Evolutionary conservation across 2,113 vertebrate species (phyloP).

Genomic region (Erinaceus europaeus): DNA sequence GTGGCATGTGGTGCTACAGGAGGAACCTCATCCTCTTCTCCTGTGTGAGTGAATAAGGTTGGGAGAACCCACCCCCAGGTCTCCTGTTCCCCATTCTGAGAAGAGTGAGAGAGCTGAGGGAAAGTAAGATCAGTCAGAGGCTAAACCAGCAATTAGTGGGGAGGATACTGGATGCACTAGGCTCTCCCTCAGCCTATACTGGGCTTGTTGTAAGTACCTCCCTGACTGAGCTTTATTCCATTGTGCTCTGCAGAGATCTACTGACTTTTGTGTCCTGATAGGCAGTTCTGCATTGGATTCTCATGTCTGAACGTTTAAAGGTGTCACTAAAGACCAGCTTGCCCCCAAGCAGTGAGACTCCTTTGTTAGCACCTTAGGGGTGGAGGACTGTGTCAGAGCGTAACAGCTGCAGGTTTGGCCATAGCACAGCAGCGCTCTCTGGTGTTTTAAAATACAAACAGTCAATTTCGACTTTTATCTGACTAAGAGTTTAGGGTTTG

Average conservation of each 20-base stretch:
- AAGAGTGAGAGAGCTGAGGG: background rate
- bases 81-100: no score
- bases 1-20: background rate
- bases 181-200: background rate
- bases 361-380: fast-evolving
- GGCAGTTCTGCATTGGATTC: background rate
- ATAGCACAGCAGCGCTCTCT: slow-evolving; percentile 8
- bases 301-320: background rate
- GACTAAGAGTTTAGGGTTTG: background rate
- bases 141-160: background rate
- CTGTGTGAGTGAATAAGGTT: background rate
- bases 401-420: background rate
- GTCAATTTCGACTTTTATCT: no score
- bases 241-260: background rate
- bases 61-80: background rate
- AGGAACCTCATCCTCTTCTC: background rate
- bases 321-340: background rate
- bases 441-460: background rate
- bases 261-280: background rate
- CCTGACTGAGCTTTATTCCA: background rate
- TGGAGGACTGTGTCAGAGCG: fast-evolving
- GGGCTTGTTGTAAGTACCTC: background rate
- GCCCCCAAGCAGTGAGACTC: no score
- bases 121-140: background rate
- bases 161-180: fast-evolving